Percentiles rank a stretch among this genome's conserved stretches.
Evolutionary conservation across 2,888 invertebrate species (phyloP).

Genomic region (Oscheius myriophilus): DNA sequence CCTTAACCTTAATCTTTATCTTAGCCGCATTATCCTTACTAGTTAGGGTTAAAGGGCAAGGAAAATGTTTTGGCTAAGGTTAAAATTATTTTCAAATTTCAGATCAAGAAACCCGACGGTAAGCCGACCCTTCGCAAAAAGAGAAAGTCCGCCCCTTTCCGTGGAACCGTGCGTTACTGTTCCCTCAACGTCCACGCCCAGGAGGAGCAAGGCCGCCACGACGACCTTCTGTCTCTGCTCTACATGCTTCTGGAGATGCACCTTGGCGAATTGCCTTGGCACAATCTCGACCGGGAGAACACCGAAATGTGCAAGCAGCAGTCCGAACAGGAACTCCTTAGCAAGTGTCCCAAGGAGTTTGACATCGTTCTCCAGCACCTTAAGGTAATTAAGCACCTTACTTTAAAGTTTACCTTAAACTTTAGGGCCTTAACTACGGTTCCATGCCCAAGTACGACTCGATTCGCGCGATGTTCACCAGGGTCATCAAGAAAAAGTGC

Average conservation of each 20-base stretch:
- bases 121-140: slow-evolving; percentile 8
- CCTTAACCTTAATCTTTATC: no score
- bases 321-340: slow-evolving; percentile 11
- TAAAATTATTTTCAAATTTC: no score
- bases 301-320: slow-evolving; percentile 15
- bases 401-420: neutral
- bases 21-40: no score
- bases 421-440: slow-evolving; percentile 4
- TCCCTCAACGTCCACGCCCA: slow-evolving; percentile 48
- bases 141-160: slow-evolving; percentile 25
- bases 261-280: slow-evolving; percentile 45
- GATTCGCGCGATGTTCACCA: slow-evolving; percentile 26
- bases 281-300: slow-evolving; percentile 12
- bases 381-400: no score
- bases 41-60: no score
- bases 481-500: slow-evolving; percentile 31
- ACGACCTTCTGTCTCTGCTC: slow-evolving; percentile 54
- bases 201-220: slow-evolving; percentile 52
- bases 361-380: slow-evolving; percentile 11
- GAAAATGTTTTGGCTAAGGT: no score
- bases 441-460: slow-evolving; percentile 7
- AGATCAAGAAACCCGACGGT: neutral
- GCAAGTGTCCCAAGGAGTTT: slow-evolving; percentile 15
- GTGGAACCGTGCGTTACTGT: slow-evolving; percentile 53
- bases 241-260: slow-evolving; percentile 53